These are phyloP conservation scores for Phyllostomus hastatus DNA, from an alignment of 2,113 vertebrate species.

Conservation along the genomic window DNA sequence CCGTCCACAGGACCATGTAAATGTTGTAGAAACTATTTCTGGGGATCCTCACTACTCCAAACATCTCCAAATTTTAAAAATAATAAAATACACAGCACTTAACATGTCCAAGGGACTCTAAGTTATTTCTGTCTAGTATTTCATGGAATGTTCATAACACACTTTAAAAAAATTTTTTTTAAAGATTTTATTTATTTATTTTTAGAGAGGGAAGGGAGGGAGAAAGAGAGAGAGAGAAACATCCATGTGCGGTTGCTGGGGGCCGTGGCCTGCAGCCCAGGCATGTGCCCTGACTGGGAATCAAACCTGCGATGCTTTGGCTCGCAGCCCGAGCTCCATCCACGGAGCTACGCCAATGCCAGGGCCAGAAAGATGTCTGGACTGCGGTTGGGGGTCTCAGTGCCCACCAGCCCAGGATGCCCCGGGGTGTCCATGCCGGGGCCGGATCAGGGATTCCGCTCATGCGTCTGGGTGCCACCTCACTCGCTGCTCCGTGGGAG, in stretches of 20 bases:
- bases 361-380: too few relatives aligned
- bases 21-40: not conserved
- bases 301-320: too few relatives aligned
- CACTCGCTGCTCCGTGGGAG: not conserved
- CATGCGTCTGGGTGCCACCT: not conserved
- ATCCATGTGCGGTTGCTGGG: too few relatives aligned
- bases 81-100: not conserved
- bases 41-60: not conserved
- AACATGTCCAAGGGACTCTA: accelerated
- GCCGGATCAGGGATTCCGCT: not conserved
- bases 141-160: not conserved
- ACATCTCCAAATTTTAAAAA: not conserved
- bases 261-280: too few relatives aligned
- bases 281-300: too few relatives aligned
- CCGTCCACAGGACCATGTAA: not conserved
- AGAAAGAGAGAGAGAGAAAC: too few relatives aligned
- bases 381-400: accelerated
- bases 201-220: too few relatives aligned
- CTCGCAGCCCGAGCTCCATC: too few relatives aligned
- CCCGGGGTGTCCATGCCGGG: not conserved
- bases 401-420: not conserved
- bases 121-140: not conserved
- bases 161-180: too few relatives aligned
- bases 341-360: too few relatives aligned
- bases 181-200: too few relatives aligned